A percentile compares a stretch with the other conserved stretches of the same genome.
phyloP scores from a whole-genome alignment of 2,113 vertebrate species.

The Aegypius monachus region DNA sequence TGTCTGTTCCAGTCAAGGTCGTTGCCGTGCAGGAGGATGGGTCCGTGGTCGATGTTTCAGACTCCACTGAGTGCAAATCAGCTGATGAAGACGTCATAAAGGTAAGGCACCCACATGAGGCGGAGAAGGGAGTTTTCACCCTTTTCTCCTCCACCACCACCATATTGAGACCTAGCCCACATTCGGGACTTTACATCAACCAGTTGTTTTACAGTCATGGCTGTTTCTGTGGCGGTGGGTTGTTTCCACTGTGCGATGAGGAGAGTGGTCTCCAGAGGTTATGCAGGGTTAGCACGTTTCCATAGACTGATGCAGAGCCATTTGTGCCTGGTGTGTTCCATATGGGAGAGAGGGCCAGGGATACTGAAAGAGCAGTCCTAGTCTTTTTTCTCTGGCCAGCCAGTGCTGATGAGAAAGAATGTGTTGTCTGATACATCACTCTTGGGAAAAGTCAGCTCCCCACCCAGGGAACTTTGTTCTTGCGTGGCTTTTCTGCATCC shows the following conservation, averaged over 20 bases:
- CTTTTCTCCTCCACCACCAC: too few species aligned
- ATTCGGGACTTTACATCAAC: neutral
- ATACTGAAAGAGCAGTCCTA: neutral
- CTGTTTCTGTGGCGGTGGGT: neutral
- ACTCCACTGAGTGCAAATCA: conserved; percentile 71
- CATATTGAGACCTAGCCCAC: rapidly evolving
- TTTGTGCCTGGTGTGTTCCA: neutral
- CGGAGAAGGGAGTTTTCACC: rapidly evolving
- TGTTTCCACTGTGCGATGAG: rapidly evolving
- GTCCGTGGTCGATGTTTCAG: conserved; percentile 61
- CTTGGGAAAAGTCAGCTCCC: neutral
- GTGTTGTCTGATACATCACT: rapidly evolving
- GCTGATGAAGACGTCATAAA: conserved; percentile 76
- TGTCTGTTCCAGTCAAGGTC: conserved; percentile 72
- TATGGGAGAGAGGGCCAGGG: neutral
- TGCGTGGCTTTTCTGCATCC: neutral
- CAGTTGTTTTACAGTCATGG: neutral
- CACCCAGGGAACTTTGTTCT: neutral
- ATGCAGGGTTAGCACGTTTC: rapidly evolving
- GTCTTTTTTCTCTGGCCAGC: neutral
- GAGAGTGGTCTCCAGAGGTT: neutral
- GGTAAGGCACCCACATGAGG: neutral
- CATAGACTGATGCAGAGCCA: rapidly evolving
- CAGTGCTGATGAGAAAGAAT: neutral
- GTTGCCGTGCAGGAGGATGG: conserved; percentile 75